Conservation (phyloP, 2,113 vertebrate species). For the Mormyrus iriodes region DNA sequence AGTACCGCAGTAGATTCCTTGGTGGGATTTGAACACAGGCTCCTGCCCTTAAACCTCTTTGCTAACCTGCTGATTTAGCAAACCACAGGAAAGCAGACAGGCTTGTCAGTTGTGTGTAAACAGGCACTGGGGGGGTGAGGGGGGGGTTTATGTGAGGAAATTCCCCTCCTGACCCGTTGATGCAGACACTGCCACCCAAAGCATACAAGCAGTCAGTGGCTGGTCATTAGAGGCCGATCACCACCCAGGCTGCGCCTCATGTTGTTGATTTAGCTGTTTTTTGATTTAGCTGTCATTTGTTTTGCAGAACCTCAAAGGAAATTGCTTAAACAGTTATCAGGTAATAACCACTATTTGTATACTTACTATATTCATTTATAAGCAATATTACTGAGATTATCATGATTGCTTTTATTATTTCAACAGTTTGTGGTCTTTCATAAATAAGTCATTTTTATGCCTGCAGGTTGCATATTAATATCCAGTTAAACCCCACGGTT, state of each 20-base stretch:
- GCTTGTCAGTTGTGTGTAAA: not conserved
- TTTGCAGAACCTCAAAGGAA: not conserved
- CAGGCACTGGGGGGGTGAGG: not conserved
- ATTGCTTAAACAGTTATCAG: not conserved
- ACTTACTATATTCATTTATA: not conserved
- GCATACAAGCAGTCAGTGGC: not conserved
- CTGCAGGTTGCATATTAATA: not conserved
- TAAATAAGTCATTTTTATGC: not conserved
- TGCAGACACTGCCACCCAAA: not conserved
- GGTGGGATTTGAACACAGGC: not conserved
- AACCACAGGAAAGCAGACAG: not conserved
- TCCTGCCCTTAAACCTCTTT: not conserved
- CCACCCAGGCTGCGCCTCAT: slow-evolving; percentile 21
- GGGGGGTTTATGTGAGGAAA: not conserved
- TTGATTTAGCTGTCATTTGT: not conserved
- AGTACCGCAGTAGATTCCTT: not conserved
- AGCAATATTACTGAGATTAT: not conserved
- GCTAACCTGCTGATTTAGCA: not conserved
- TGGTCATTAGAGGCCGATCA: slow-evolving; percentile 20
- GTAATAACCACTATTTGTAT: not conserved
- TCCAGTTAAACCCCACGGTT: not conserved
- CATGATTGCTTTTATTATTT: not conserved
- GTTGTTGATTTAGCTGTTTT: slow-evolving; percentile 7
- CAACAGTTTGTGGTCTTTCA: not conserved
- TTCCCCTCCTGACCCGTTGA: not conserved